A percentile compares a stretch with the other conserved stretches of the same genome.
These are phyloP conservation scores for Caenorhabditis parvicauda DNA, from an alignment of 2,888 invertebrate species.

Conservation along the genomic window DNA sequence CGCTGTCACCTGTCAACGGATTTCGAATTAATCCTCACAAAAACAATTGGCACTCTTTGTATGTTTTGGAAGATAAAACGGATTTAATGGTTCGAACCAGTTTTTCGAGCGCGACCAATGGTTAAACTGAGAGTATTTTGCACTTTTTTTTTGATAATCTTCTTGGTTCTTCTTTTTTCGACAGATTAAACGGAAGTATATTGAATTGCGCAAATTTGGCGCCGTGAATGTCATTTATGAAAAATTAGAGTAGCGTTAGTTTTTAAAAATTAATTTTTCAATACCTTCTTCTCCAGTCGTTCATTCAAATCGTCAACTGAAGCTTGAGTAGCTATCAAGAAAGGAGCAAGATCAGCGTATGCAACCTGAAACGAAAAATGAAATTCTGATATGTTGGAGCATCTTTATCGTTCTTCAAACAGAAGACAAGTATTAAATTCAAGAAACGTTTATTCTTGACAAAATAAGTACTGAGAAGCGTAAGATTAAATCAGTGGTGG, in stretches of 20 bases:
- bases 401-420: slow-evolving; percentile 1
- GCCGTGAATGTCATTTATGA: too few species aligned
- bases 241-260: background rate
- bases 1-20: slow-evolving; percentile 20
- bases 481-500: too few species aligned
- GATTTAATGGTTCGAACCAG: too few species aligned
- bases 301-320: slow-evolving; percentile 51
- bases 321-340: slow-evolving; percentile 45
- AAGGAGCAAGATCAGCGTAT: slow-evolving; percentile 49
- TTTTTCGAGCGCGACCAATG: too few species aligned
- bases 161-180: too few species aligned
- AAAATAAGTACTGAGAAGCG: background rate
- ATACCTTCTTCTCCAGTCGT: slow-evolving; percentile 17
- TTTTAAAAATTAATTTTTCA: background rate
- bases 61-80: too few species aligned
- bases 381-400: background rate
- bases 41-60: background rate
- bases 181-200: too few species aligned
- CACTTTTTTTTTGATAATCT: too few species aligned
- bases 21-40: background rate
- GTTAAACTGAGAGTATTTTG: too few species aligned
- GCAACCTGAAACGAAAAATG: slow-evolving; percentile 31
- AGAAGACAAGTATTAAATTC: background rate
- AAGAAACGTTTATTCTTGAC: background rate
- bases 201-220: too few species aligned